Percentiles rank a stretch among this genome's conserved stretches.
These are phyloP conservation scores for Dasyurus viverrinus DNA, from an alignment of 2,113 vertebrate species.

Conservation along the genomic window DNA sequence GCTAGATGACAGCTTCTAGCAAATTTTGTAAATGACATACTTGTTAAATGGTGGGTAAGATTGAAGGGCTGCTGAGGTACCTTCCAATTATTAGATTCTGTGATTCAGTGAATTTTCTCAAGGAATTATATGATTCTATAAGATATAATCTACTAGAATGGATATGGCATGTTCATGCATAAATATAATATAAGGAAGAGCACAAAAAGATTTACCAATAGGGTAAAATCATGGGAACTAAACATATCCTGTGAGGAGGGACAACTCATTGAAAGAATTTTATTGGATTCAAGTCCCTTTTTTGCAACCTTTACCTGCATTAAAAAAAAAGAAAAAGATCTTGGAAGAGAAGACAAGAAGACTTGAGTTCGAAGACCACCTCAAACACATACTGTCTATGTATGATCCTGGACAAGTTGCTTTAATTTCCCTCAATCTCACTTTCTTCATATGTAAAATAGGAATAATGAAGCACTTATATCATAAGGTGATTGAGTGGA, in stretches of 20 bases:
- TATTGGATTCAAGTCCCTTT: neutral
- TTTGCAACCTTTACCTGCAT: neutral
- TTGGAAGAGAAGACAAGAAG: neutral
- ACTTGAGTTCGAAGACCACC: neutral
- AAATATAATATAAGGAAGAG: neutral
- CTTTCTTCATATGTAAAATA: neutral
- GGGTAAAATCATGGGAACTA: neutral
- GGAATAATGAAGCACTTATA: neutral
- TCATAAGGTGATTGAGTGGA: fast-evolving
- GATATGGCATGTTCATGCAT: neutral
- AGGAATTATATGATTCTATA: neutral
- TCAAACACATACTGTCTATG: neutral
- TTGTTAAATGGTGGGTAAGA: neutral
- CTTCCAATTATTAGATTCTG: neutral
- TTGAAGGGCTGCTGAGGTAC: neutral
- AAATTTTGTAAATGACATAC: neutral
- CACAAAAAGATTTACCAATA: neutral
- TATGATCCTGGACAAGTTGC: neutral
- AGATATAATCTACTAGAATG: neutral
- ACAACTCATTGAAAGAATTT: too few species aligned
- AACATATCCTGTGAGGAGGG: neutral
- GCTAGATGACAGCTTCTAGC: neutral
- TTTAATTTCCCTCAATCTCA: neutral
- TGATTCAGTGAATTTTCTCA: neutral
- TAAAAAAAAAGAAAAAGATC: neutral